These are phyloP conservation scores for Mythimna loreyi DNA, from an alignment of 2,888 invertebrate genomes.

Conservation along the genomic window DNA sequence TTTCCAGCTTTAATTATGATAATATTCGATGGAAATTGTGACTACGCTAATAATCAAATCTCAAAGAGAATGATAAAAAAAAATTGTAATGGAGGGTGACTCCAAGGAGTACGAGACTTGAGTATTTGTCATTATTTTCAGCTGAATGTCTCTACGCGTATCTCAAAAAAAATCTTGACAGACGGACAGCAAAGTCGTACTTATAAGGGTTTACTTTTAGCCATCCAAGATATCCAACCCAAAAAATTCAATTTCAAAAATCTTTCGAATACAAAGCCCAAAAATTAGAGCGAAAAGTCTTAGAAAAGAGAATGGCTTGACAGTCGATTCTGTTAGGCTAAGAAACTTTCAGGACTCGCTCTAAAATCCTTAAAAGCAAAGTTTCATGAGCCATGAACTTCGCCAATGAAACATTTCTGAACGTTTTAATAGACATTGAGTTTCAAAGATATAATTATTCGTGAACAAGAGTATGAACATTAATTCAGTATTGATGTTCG, in stretches of 20 bases:
- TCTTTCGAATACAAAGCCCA: slow-evolving; percentile 2
- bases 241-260: slow-evolving; percentile 1
- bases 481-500: slow-evolving; percentile 38
- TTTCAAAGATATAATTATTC: slow-evolving; percentile 58
- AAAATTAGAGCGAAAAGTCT: slow-evolving; percentile 40
- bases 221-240: background rate
- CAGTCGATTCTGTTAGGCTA: slow-evolving; percentile 40
- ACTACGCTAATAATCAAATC: too few species aligned
- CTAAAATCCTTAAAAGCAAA: slow-evolving; percentile 60
- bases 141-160: too few species aligned
- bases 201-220: too few species aligned
- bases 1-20: too few species aligned
- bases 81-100: too few species aligned
- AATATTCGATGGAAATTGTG: too few species aligned
- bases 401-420: slow-evolving; percentile 57
- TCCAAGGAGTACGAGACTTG: too few species aligned
- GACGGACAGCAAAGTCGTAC: too few species aligned
- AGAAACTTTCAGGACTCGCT: slow-evolving; percentile 39
- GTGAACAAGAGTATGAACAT: slow-evolving; percentile 43
- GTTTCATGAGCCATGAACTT: slow-evolving; percentile 61
- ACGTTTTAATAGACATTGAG: slow-evolving; percentile 56
- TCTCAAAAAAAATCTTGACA: too few species aligned
- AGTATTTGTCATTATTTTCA: too few species aligned
- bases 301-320: slow-evolving; percentile 36
- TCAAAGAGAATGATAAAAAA: too few species aligned